phyloP scores from a whole-genome alignment of 1,140 invertebrate species.

The Ceratosolen fusciceps region DNA sequence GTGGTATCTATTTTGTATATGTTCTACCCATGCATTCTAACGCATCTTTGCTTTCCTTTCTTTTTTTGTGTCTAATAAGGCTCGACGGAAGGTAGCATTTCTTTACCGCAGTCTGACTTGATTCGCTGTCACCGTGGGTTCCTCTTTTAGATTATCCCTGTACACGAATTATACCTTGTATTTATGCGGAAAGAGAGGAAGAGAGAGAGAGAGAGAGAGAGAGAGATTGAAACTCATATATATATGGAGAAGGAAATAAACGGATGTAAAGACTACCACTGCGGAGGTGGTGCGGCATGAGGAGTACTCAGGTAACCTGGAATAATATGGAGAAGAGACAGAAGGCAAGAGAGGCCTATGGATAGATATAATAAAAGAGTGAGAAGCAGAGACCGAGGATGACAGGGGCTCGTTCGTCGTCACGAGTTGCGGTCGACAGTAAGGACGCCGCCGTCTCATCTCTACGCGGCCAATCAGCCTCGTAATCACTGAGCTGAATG shows the following conservation, averaged over 20 bases:
- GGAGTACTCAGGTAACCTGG: not conserved
- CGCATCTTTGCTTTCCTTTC: conserved; percentile 23
- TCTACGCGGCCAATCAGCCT: conserved; percentile 59
- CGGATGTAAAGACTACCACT: not conserved
- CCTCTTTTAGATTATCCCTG: not conserved
- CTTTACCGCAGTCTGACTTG: not conserved
- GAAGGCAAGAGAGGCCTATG: not conserved
- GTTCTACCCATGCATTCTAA: not conserved
- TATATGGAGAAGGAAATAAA: not conserved
- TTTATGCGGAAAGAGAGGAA: too few relatives aligned
- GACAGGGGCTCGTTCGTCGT: conserved; percentile 54
- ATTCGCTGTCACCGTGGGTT: not conserved
- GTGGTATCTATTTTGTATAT: conserved; percentile 17
- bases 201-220: too few relatives aligned
- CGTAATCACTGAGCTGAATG: conserved; percentile 61
- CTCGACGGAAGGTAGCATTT: not conserved
- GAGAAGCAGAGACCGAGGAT: not conserved
- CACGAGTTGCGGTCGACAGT: conserved; percentile 59
- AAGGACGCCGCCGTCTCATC: conserved; percentile 61
- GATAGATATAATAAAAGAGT: not conserved
- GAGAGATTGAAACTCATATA: too few relatives aligned
- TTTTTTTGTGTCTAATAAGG: not conserved
- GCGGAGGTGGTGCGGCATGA: not conserved
- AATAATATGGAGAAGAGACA: not conserved
- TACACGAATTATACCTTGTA: not conserved